Conservation (phyloP, 2,888 invertebrate genomes). For the Acrobasis consociella region DNA sequence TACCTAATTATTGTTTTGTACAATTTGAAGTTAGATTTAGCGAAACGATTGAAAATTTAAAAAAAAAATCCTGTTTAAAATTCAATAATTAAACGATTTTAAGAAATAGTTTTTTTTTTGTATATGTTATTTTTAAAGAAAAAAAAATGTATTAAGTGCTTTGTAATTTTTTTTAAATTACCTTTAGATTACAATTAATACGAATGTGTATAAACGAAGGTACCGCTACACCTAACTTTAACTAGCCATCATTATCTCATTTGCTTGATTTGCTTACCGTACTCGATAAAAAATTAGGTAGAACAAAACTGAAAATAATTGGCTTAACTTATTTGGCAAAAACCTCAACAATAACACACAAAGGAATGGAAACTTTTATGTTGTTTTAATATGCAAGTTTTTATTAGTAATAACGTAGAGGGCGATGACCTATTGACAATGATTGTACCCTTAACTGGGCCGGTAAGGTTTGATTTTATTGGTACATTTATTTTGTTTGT, state of each 20-base stretch:
- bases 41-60: too few species aligned
- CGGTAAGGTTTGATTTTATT: neutral
- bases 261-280: neutral
- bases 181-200: too few species aligned
- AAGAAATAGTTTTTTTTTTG: too few species aligned
- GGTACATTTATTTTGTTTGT: too few species aligned
- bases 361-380: neutral
- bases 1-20: conserved; percentile 12
- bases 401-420: neutral
- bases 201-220: too few species aligned
- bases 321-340: neutral
- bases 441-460: neutral
- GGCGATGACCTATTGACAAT: conserved; percentile 1
- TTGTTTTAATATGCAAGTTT: neutral
- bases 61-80: too few species aligned
- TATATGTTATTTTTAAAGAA: too few species aligned
- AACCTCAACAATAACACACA: neutral
- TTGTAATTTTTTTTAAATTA: too few species aligned
- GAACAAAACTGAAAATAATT: neutral
- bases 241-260: neutral
- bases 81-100: too few species aligned
- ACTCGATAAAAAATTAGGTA: neutral
- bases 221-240: too few species aligned
- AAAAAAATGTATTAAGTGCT: too few species aligned
- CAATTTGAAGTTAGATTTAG: neutral